Conservation (phyloP, 2,113 vertebrate species). For the Pheucticus melanocephalus region DNA sequence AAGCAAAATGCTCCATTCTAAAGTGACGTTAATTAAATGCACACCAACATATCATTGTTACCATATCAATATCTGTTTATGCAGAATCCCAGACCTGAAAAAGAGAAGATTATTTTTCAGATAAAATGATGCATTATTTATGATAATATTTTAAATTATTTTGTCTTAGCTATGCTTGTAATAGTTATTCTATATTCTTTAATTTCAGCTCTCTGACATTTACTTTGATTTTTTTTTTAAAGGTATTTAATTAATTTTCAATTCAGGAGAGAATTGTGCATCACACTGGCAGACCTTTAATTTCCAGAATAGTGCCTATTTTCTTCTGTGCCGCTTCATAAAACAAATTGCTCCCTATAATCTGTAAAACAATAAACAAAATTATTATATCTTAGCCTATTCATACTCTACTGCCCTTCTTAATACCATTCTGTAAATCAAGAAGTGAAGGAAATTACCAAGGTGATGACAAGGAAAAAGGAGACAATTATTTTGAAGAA, state of each 20-base stretch:
- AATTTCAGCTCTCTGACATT: slow-evolving; percentile 35
- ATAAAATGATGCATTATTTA: background rate
- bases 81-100: background rate
- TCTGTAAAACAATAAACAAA: slow-evolving; percentile 38
- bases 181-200: background rate
- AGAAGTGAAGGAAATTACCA: background rate
- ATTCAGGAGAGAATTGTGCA: background rate
- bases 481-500: background rate
- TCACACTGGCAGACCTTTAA: slow-evolving; percentile 20
- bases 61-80: background rate
- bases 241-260: slow-evolving; percentile 37
- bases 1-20: background rate
- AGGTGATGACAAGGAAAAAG: background rate
- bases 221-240: slow-evolving; percentile 12
- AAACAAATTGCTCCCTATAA: slow-evolving; percentile 35
- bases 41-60: background rate
- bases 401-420: background rate
- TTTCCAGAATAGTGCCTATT: background rate
- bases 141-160: background rate
- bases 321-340: slow-evolving; percentile 1
- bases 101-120: background rate
- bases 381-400: slow-evolving; percentile 8
- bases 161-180: background rate
- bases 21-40: background rate
- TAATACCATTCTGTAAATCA: slow-evolving; percentile 8